Evolutionary conservation across 1,140 invertebrate species (phyloP).

Genomic region (Phthorimaea operculella): DNA sequence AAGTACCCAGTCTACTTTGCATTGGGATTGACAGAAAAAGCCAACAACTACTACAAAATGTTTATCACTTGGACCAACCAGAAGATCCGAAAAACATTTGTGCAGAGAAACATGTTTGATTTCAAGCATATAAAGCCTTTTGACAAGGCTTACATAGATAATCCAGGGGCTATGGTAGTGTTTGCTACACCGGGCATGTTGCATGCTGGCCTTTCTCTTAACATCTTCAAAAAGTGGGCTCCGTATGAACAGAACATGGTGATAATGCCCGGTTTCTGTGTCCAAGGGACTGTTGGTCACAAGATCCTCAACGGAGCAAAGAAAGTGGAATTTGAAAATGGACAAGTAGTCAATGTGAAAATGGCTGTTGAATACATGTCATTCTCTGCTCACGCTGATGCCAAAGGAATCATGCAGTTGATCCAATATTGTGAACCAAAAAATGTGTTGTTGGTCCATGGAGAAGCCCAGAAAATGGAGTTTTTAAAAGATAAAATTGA

Average conservation of each 20-base stretch:
- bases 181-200: constrained; percentile 99
- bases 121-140: constrained; percentile 99
- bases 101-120: constrained; percentile 99
- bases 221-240: constrained; percentile 99
- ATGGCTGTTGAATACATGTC: constrained; percentile 99
- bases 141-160: constrained; percentile 95
- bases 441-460: constrained; percentile 98
- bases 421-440: constrained; percentile 98
- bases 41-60: constrained; percentile 99
- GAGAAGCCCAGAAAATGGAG: constrained; percentile 90
- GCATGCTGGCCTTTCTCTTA: constrained; percentile 96
- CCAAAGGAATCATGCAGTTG: constrained; percentile 99
- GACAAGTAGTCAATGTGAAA: constrained; percentile 95
- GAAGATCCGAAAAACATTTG: constrained; percentile 99
- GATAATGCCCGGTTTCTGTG: constrained; percentile 99
- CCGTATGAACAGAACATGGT: constrained; percentile 99
- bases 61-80: constrained; percentile 99
- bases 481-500: constrained; percentile 94
- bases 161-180: constrained; percentile 99
- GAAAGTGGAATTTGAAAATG: constrained; percentile 96
- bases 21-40: constrained; percentile 96
- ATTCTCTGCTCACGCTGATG: constrained; percentile 99
- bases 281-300: constrained; percentile 97
- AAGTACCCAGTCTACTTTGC: constrained; percentile 99
- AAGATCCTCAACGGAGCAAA: constrained; percentile 97